These are phyloP conservation scores for Leucopsar rothschildi DNA, from an alignment of 2,113 vertebrate species.

Conservation along the genomic window DNA sequence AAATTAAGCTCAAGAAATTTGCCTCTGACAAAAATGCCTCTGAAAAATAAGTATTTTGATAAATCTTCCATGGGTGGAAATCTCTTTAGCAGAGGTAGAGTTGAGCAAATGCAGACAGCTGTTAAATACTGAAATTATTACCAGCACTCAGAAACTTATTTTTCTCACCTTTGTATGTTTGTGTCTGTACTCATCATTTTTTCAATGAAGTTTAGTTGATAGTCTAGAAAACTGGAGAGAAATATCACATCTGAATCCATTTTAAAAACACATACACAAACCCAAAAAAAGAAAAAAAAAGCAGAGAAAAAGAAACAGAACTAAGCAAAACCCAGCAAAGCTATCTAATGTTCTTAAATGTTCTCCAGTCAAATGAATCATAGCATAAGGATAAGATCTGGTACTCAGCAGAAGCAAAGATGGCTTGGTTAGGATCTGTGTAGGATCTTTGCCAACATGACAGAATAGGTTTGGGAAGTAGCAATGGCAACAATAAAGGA, in stretches of 20 bases:
- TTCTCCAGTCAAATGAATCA: background rate
- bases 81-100: background rate
- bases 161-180: background rate
- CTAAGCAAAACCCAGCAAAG: background rate
- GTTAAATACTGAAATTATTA: background rate
- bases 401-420: background rate
- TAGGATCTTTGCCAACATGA: background rate
- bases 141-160: background rate
- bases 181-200: background rate
- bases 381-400: background rate
- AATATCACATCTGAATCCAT: background rate
- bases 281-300: background rate
- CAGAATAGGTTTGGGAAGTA: background rate
- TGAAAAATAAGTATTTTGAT: background rate
- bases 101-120: background rate
- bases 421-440: background rate
- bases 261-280: background rate
- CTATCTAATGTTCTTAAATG: background rate
- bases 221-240: background rate
- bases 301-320: background rate
- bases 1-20: constrained; percentile 31
- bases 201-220: background rate
- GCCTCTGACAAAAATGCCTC: background rate
- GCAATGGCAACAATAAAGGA: background rate
- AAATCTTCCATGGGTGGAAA: background rate